A percentile compares a stretch with the other conserved stretches of the same genome.
Evolutionary conservation across 2,113 vertebrate genomes (phyloP).

Genomic region (Odocoileus hemionus): DNA sequence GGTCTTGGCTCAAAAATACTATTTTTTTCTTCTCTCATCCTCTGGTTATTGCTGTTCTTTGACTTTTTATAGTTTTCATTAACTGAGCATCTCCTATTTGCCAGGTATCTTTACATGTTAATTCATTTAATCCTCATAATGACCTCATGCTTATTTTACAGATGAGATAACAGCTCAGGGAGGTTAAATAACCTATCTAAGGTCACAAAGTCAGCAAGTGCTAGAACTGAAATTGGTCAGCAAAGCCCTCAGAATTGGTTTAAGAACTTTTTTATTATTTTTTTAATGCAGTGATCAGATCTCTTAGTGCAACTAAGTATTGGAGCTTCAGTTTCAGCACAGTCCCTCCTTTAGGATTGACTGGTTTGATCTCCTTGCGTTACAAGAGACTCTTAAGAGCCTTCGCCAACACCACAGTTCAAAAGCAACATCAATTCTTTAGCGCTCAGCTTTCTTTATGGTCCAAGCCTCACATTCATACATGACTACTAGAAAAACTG

Average conservation of each 20-base stretch:
- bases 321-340: not conserved
- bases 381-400: not conserved
- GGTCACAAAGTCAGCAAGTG: not conserved
- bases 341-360: not conserved
- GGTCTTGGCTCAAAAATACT: not conserved
- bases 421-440: not conserved
- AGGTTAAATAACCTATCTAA: not conserved
- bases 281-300: not conserved
- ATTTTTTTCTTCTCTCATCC: not conserved
- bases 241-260: not conserved
- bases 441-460: not conserved
- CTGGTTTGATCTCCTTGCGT: not conserved
- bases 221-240: not conserved
- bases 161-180: not conserved
- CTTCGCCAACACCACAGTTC: not conserved
- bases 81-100: not conserved
- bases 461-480: not conserved
- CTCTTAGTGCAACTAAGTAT: not conserved
- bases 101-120: not conserved
- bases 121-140: constrained; percentile 25
- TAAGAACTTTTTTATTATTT: not conserved
- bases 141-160: not conserved
- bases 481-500: not conserved
- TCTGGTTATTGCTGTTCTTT: not conserved
- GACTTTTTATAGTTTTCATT: constrained; percentile 2